Evolutionary conservation across 2,797 vertebrate species (phyloP).

Genomic region (Tadarida brasiliensis): DNA sequence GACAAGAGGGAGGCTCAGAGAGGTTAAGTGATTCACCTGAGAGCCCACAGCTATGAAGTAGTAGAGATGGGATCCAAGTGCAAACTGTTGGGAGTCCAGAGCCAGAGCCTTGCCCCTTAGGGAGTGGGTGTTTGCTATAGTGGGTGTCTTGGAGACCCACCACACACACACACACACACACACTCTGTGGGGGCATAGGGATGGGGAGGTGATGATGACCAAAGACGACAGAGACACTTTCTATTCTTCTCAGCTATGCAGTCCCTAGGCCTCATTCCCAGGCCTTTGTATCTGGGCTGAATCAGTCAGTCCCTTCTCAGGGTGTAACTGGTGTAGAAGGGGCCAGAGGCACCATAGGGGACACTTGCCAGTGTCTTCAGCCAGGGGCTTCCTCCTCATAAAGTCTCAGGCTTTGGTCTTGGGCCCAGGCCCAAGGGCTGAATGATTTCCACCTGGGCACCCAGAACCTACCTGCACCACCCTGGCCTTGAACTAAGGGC

Average conservation of each 20-base stretch:
- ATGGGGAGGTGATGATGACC: neutral
- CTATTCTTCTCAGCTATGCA: neutral
- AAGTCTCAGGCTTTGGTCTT: neutral
- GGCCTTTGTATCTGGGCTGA: neutral
- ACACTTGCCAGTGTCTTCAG: neutral
- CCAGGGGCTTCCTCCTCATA: neutral
- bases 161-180: neutral
- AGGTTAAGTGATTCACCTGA: neutral
- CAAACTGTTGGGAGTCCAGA: neutral
- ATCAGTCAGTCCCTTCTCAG: neutral
- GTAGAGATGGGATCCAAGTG: neutral
- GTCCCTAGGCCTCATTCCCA: neutral
- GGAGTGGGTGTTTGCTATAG: neutral
- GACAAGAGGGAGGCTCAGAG: neutral
- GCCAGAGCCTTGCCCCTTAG: neutral
- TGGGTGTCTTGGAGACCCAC: neutral
- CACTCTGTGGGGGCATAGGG: neutral
- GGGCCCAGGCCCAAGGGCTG: neutral
- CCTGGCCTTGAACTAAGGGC: slow-evolving; percentile 12
- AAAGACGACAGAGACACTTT: neutral
- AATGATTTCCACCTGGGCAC: neutral
- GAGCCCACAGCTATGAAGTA: neutral
- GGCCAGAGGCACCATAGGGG: neutral
- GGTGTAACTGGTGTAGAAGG: neutral
- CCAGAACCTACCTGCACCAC: too few species aligned